Base-by-base conservation (phyloP, 1,140 invertebrate genomes). In the Ips typographus region DNA sequence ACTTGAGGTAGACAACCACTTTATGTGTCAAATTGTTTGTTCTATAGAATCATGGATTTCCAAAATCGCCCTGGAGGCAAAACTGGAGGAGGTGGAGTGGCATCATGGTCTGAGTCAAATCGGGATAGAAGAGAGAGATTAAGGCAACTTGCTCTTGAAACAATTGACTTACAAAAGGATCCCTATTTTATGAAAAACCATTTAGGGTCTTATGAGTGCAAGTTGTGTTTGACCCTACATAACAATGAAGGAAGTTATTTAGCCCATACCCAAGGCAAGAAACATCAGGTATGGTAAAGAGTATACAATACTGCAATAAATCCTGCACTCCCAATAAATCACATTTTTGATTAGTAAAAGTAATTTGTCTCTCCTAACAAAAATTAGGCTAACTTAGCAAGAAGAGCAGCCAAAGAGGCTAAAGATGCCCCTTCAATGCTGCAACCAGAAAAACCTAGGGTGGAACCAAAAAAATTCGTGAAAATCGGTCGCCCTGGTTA, bases 151-250 rank as follows among this genome's bases (percentile, higher is more conserved):
- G 98, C 98, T 49, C 83, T 99, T 56, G 98, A 99, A 81, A 99
- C 98, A 0, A 99, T 99, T 68, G 98, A 99, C 82, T 83, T 99
- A 1, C 95, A 98, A 78, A 99, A 99, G 80, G 96, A 98, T 88
- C 96, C 96, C 0, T 98, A 98, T 88, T 98, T 98, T 88, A 98
- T 98, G 96, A 96, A 96, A 88, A 98, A 98, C 86, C 96, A 98
- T 85, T 85, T 98, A 56, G 90, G 95, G 0, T 98, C 98, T 1
- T 99, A 99, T 84, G 98, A 99, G 83, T 99, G 98, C 81, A 99
- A 99, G 85, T 82, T 99, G 0, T 99, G 98, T 86, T 81, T 99
- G 22, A 99, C 98, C 1, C 84, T 99, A 7, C 98, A 99, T 79
- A 99, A 99, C 77, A 99, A 99, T 84, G 98, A 99, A 83, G 98